Evolutionary conservation across 2,888 invertebrate genomes (phyloP).

Genomic region (Schrankia costaestrigalis): DNA sequence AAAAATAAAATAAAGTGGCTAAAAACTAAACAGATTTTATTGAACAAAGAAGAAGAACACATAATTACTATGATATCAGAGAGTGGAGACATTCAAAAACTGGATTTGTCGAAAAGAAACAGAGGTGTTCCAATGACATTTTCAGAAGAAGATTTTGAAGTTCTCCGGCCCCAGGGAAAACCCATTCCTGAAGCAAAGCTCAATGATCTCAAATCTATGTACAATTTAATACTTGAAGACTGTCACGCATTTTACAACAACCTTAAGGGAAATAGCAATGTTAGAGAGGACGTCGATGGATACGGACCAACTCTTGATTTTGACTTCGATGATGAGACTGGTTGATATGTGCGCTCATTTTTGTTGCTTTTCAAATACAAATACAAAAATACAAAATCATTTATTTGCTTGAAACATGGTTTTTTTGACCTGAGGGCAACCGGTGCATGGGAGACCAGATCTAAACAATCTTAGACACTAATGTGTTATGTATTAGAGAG

Average conservation of each 20-base stretch:
- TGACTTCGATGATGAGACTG: conserved; percentile 1
- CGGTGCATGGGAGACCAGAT: too few relatives aligned
- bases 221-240: conserved; percentile 9
- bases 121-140: conserved; percentile 4
- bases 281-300: conserved; percentile 2
- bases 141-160: conserved; percentile 10
- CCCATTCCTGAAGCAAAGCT: conserved; percentile 12
- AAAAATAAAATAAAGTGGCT: conserved; percentile 10
- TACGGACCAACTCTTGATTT: conserved; percentile 4
- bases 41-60: conserved; percentile 7
- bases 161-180: conserved; percentile 11
- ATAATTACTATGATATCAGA: conserved; percentile 8
- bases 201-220: conserved; percentile 11
- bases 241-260: conserved; percentile 3
- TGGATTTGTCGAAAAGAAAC: conserved; percentile 8
- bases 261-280: conserved; percentile 3
- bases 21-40: conserved; percentile 7
- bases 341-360: conserved; percentile 1
- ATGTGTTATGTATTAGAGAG: too few relatives aligned
- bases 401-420: too few relatives aligned
- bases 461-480: too few relatives aligned
- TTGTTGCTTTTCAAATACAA: too few relatives aligned
- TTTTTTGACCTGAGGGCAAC: too few relatives aligned
- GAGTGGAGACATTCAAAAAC: conserved; percentile 8
- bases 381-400: too few relatives aligned